Evolutionary conservation across 2,113 vertebrate species (phyloP).

Genomic region (Probosciger aterrimus): DNA sequence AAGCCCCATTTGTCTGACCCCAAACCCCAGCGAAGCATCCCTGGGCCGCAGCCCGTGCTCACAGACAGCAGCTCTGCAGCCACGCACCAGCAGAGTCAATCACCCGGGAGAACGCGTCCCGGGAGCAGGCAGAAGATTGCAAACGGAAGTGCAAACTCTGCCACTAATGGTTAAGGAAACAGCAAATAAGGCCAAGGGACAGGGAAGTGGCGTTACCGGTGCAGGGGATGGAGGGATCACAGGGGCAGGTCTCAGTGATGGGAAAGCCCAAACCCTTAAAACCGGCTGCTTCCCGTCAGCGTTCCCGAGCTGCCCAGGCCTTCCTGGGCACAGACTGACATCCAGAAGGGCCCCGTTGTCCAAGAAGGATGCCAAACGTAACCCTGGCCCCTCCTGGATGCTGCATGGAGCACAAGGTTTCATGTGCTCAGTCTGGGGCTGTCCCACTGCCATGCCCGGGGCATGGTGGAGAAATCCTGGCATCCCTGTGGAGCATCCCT

Average conservation of each 20-base stretch:
- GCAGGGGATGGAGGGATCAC: background rate
- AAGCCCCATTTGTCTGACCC: background rate
- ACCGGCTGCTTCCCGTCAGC: background rate
- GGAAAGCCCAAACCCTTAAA: background rate
- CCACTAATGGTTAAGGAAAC: slow-evolving; percentile 45
- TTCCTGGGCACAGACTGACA: background rate
- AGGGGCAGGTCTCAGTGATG: background rate
- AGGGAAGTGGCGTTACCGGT: background rate
- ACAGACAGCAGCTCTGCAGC: background rate
- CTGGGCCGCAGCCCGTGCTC: background rate
- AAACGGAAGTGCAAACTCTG: slow-evolving; percentile 44
- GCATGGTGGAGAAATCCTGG: background rate
- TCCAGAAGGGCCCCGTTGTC: background rate
- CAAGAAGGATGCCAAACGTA: background rate
- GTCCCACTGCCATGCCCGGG: background rate
- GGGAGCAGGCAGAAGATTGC: slow-evolving; percentile 38
- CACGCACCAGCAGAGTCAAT: slow-evolving; percentile 40
- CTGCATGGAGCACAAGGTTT: background rate
- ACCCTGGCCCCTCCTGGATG: background rate
- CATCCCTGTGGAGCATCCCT: background rate
- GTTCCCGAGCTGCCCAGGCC: background rate
- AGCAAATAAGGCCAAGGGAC: slow-evolving; percentile 2
- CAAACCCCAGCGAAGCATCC: background rate
- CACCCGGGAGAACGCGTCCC: slow-evolving; percentile 24
- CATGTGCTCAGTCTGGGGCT: background rate